A percentile compares a stretch with the other conserved stretches of the same genome.
Conservation (phyloP, 53 echinoderm and acorn worm genomes). For the Apostichopus leukothele region DNA sequence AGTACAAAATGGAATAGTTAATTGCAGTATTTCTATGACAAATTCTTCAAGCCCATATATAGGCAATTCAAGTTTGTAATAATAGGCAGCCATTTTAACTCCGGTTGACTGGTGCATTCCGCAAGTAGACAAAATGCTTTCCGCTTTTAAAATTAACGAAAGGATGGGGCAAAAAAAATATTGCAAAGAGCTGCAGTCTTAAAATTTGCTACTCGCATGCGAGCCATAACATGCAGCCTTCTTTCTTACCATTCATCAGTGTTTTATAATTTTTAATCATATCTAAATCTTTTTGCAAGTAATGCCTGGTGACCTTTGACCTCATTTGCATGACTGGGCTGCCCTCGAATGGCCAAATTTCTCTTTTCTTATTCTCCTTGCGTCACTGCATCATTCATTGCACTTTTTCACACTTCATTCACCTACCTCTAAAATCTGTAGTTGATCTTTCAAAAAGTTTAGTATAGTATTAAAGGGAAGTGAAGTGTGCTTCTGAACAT, state of each 20-base stretch:
- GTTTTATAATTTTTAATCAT: neutral
- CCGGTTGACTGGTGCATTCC: no score
- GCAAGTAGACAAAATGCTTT: no score
- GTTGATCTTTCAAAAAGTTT: no score
- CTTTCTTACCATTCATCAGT: neutral
- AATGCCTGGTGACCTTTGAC: conserved; percentile 17
- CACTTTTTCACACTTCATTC: conserved; percentile 12
- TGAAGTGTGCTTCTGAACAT: no score
- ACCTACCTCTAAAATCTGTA: neutral
- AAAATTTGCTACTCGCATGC: conserved; percentile 11
- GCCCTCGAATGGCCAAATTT: conserved; percentile 2
- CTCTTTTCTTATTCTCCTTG: neutral
- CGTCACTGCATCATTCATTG: conserved; percentile 40
- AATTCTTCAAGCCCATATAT: no score
- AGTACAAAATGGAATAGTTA: no score
- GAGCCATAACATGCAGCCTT: neutral
- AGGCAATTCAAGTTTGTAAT: no score
- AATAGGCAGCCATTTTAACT: no score
- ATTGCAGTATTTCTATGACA: no score
- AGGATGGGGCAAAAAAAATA: neutral
- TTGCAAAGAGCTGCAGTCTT: neutral
- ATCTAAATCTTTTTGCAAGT: neutral
- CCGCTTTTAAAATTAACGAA: no score
- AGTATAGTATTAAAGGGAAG: no score
- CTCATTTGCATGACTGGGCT: conserved; percentile 22